Base-by-base conservation (phyloP, 2,797 vertebrate species). In the Cirrhinus mrigala region DNA sequence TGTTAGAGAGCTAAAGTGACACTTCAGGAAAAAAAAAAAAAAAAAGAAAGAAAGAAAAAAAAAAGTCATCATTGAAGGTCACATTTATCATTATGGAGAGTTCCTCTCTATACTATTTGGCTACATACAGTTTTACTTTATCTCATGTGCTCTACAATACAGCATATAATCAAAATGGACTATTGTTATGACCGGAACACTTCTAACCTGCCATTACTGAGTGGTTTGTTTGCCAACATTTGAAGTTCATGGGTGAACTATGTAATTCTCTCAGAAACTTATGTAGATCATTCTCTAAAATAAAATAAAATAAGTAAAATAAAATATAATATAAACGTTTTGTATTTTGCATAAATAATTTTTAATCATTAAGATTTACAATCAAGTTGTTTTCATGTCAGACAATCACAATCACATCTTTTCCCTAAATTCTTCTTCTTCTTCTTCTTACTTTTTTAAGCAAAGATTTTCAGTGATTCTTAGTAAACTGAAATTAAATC, bases 31-130 rank as follows among this genome's bases (percentile, higher is more conserved):
- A 3, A 29, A 52, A 52, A 60, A 70, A 68, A 18, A 20, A 64
- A 33, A 33, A 33, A n/a, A n/a, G n/a, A n/a, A n/a, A n/a, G n/a
- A n/a, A n/a, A n/a, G n/a, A n/a, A n/a, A 33, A 3, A 33, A 33
- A 33, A 33, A 33, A 33, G 3, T 48, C 48, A 8, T 74, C 24
- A 83, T 68, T 69, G 46, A 87, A 84, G 86, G 70, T 87, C 69
- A 76, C 24, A 69, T 83, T 87, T 68, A 50, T 84, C 48, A 46
- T 56, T 75, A 69, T 60, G 69, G 54, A 84, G 81, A 69, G 68
- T 80, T 66, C 37, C 68, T 40, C 20, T 66, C 56, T 80, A 15
- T 56, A 75, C 33, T 50, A 62, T 56, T 79, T 70, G 64, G 3
- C 33, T 68, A 20, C 24, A 18, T 54, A 3, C 15, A n/a, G 50